Evolutionary conservation across 2,113 vertebrate species (phyloP), one percentile per base, ranked within the genome.

Genomic region (Poeciliopsis occidentalis): DNA sequence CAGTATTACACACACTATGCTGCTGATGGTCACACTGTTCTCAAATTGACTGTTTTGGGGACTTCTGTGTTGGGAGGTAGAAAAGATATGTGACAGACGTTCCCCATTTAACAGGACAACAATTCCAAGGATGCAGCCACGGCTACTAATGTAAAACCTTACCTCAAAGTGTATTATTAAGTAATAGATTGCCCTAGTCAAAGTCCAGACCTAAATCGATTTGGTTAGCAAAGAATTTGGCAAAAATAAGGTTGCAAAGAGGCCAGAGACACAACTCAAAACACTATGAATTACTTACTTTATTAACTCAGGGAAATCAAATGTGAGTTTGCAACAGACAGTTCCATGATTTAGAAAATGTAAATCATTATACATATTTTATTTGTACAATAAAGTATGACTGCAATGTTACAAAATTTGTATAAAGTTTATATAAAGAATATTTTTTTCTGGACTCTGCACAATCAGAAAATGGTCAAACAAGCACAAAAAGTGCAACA

Each of bases 401-500:
- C 44, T 19, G 44, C 17, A 5, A 47, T 47, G 17, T 17, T 47
- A 47, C 44, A 47, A 47, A 17, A 47, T 47, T 47, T 6, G 44
- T 47, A 17, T 19, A 47, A 47, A 47, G 44, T 47, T 47, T 17
- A 7, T 29, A 2, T 29, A 47, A 47, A 47, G 44, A 47, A 47
- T 47, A 47, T 17, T 19, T 47, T 47, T 47, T 19, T 19, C 4
- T 4, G 17, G 44, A 17, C 44, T 47, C 44, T 47, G 44, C 11
- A 39, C 37, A 44, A 57, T 54, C 19, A 79, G 12, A 71, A 72
- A 67, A 11, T 64, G 47, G 57, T 68, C 54, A 60, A 76, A 47
- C 24, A 79, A 79, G 71, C 70, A 86, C 69, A 73, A 68, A 67
- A 66, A 63, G 78, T 13, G 64, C 68, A 17, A 54, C 31, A 76